Evolutionary conservation across 1,140 invertebrate genomes (phyloP), one percentile per base, ranked within the genome.

Genomic region (Bombus impatiens): DNA sequence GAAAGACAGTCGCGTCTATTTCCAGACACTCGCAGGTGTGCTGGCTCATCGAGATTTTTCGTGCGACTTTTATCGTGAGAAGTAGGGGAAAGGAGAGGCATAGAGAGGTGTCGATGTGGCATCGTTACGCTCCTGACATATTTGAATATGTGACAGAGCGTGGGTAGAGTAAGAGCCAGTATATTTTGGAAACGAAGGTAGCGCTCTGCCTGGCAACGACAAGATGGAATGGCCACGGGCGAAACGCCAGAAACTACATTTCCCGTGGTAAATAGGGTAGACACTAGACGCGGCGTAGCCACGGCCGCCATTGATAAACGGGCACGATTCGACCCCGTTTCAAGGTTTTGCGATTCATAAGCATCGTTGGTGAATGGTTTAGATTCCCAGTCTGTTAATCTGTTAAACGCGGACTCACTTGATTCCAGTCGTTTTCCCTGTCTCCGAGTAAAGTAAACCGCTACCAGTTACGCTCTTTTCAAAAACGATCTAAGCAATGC

Each of bases 181-280:
- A 87, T 93, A 93, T 93, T 93, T 93, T 93, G 80, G 91, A 92
- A 91, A 92, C 92, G 86, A 86, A 91, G 92, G 91, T 91, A 87
- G n/a, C 87, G 87, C 80, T 88, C 88, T 71, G 85, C 59, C 88
- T 88, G 88, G 90, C 87, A 93, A 89, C 86, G 84, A 70, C 76
- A 75, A 65, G 47, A 72, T 76, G 79, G 80, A 82, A 86, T 59
- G 65, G 68, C 77, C 47, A 88, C 84, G 86, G 89, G 86, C 86
- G 72, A 42, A 47, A 82, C 82, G 89, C 87, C 89, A 90, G 87
- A 42, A 90, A 82, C 77, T 85, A 78, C 79, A 84, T 86, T 86
- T 82, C 75, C 74, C 72, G 74, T 68, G 78, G 87, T 85, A 71
- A 86, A 86, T 62, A 74, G 75, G 75, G 37, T 71, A 84, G 75